These are phyloP conservation scores for Thunnus thynnus DNA, from an alignment of 2,113 vertebrate genomes.

Conservation along the genomic window DNA sequence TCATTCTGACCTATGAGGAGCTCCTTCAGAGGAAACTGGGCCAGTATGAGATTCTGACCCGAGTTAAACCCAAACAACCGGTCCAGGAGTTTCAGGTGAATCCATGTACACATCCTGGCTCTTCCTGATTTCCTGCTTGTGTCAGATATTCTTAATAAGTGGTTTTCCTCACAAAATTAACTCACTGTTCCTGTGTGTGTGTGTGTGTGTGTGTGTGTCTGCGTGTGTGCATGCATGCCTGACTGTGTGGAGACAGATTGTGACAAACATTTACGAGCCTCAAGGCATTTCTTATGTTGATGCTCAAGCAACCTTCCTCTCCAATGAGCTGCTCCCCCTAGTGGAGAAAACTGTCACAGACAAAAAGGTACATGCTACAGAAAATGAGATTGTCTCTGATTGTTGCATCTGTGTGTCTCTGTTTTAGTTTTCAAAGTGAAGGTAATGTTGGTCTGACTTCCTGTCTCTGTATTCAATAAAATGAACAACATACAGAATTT, in stretches of 20 bases:
- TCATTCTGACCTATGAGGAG: constrained; percentile 92
- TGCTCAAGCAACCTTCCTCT: constrained; percentile 87
- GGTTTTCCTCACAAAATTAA: background rate
- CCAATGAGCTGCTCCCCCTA: constrained; percentile 88
- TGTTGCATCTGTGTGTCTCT: background rate
- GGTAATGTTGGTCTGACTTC: background rate
- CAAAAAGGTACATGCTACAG: constrained; percentile 85
- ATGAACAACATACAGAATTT: background rate
- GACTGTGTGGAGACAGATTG: constrained; percentile 85
- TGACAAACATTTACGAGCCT: constrained; percentile 91
- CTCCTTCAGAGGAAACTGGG: constrained; percentile 89
- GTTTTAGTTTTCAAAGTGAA: background rate
- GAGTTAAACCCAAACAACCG: constrained; percentile 90
- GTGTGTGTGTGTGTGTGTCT: background rate
- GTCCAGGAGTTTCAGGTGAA: constrained; percentile 84
- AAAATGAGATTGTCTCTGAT: too few relatives aligned
- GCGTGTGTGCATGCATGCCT: constrained; percentile 20
- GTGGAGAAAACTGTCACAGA: constrained; percentile 90
- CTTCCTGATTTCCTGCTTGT: background rate
- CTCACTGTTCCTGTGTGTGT: background rate
- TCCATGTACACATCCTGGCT: background rate
- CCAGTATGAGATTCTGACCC: constrained; percentile 91
- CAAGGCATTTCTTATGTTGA: constrained; percentile 90
- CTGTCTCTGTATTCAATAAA: background rate
- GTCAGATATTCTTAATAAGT: background rate